phyloP scores from a whole-genome alignment of 2,113 vertebrate genomes.

The Sapajus apella region DNA sequence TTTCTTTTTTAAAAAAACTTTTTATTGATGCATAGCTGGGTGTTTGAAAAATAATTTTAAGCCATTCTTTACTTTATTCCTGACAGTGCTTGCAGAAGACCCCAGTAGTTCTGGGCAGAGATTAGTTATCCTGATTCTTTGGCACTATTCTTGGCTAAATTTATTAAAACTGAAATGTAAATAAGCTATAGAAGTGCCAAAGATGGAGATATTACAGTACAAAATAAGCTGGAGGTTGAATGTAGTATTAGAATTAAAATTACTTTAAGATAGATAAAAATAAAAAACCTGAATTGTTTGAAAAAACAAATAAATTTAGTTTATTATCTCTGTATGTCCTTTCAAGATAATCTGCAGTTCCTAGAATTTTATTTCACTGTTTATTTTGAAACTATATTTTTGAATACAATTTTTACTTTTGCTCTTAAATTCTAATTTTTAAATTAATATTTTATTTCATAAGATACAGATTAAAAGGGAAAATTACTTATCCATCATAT shows the following conservation, averaged over 20 bases:
- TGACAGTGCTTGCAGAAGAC: not conserved
- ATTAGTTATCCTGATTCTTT: slow-evolving; percentile 33
- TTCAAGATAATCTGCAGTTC: not conserved
- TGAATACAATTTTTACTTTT: not conserved
- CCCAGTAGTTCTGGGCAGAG: not conserved
- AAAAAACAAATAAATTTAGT: not conserved
- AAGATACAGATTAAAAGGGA: not conserved
- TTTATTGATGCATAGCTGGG: not conserved
- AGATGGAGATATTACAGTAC: not conserved
- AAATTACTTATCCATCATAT: not conserved
- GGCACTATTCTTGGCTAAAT: not conserved
- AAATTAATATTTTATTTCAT: not conserved
- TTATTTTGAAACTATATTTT: slow-evolving; percentile 21
- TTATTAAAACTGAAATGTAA: slow-evolving; percentile 17
- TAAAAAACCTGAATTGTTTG: not conserved
- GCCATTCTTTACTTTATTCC: not conserved
- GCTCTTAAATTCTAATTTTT: not conserved
- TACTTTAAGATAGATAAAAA: not conserved
- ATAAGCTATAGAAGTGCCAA: slow-evolving; percentile 12
- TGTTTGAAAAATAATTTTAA: not conserved
- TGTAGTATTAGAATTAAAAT: not conserved
- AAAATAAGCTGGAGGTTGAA: not conserved
- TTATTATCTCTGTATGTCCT: not conserved
- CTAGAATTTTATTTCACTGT: not conserved
- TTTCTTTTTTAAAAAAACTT: not conserved